A percentile compares a stretch with the other conserved stretches of the same genome.
Evolutionary conservation across 2,113 vertebrate species (phyloP).

Genomic region (Dromaius novaehollandiae): DNA sequence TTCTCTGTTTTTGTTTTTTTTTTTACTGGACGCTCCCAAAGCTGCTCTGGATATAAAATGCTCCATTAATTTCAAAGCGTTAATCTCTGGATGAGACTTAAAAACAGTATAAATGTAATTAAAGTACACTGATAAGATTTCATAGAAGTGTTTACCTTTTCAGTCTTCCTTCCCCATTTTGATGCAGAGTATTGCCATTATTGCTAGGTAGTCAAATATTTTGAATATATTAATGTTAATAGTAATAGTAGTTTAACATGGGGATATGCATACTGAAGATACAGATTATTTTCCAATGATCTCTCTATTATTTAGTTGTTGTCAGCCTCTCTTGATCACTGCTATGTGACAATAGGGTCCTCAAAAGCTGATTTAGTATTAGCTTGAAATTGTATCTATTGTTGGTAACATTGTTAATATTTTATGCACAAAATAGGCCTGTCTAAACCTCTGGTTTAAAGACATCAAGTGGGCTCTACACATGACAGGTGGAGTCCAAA

Average conservation of each 20-base stretch:
- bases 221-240: not conserved
- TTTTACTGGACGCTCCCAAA: not conserved
- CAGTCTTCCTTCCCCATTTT: not conserved
- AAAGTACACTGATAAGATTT: not conserved
- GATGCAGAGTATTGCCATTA: not conserved
- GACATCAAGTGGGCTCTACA: not conserved
- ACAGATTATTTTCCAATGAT: not conserved
- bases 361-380: not conserved
- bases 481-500: accelerated
- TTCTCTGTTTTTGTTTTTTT: not conserved
- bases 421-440: not conserved
- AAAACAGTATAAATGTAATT: not conserved
- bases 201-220: not conserved
- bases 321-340: not conserved
- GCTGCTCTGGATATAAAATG: not conserved
- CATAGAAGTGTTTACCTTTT: not conserved
- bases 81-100: not conserved
- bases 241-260: not conserved
- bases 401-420: not conserved
- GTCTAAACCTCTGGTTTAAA: not conserved
- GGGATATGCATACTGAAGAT: not conserved
- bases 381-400: not conserved
- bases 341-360: not conserved
- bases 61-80: not conserved
- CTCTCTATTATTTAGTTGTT: not conserved